These are phyloP conservation scores for Actinostola sp. DNA, from an alignment of 92 coral and sea anemone genomes.

Conservation along the genomic window DNA sequence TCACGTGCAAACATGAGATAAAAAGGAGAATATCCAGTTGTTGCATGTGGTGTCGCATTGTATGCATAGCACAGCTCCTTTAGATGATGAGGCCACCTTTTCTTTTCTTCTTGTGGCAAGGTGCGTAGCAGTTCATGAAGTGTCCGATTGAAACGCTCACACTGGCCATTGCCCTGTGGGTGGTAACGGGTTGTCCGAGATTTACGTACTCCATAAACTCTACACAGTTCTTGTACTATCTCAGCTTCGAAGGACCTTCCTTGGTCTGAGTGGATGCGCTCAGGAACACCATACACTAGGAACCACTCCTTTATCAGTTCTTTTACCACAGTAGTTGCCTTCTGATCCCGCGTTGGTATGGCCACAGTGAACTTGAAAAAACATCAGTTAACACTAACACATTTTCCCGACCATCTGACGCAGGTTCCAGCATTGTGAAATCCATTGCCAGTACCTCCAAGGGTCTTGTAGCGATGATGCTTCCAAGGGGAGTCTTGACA, in stretches of 20 bases:
- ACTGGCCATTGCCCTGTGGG: conserved; percentile 70
- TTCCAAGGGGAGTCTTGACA: conserved; percentile 51
- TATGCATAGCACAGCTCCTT: conserved; percentile 69
- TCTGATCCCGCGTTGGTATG: conserved; percentile 56
- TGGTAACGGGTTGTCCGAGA: conserved; percentile 73
- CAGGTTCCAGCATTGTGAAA: conserved; percentile 53
- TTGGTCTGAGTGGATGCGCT: conserved; percentile 72
- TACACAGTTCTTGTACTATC: conserved; percentile 60
- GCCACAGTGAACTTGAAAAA: conserved; percentile 63
- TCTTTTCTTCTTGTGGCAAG: conserved; percentile 32
- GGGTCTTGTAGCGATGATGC: conserved; percentile 57
- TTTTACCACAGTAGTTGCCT: conserved; percentile 51
- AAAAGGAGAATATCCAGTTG: conserved; percentile 67
- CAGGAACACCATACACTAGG: conserved; percentile 56
- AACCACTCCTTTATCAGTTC: conserved; percentile 63
- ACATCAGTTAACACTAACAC: conserved; percentile 61
- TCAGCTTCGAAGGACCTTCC: conserved; percentile 60
- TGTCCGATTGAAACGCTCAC: conserved; percentile 65
- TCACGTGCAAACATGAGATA: conserved; percentile 63
- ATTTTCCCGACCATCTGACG: conserved; percentile 59
- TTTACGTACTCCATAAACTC: conserved; percentile 59
- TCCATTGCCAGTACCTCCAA: conserved; percentile 66
- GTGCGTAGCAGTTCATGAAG: conserved; percentile 63
- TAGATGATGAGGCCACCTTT: conserved; percentile 74
- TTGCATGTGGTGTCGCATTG: conserved; percentile 68